phyloP scores from a whole-genome alignment of 1,140 invertebrate genomes.

The Notospermus geniculatus region DNA sequence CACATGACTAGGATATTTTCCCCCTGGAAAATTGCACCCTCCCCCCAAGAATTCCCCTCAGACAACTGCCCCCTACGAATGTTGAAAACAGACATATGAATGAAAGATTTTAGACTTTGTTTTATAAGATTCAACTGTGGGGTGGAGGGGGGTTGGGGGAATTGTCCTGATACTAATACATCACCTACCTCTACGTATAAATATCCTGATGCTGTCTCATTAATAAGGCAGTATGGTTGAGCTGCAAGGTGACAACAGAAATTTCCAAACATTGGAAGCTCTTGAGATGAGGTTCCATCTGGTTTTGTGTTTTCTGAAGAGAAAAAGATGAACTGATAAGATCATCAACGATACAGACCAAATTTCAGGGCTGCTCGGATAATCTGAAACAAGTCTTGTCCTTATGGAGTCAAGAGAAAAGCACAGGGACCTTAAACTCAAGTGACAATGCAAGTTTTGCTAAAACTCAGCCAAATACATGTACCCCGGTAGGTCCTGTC shows the following conservation, averaged over 20 bases:
- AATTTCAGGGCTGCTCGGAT: no score
- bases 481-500: no score
- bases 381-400: no score
- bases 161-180: conserved; percentile 14
- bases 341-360: no score
- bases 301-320: no score
- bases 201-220: conserved; percentile 61
- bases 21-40: background rate
- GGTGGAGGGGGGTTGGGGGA: conserved; percentile 48
- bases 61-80: background rate
- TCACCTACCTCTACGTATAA: conserved; percentile 57
- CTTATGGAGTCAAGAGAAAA: no score
- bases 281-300: conserved; percentile 21
- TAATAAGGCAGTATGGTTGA: conserved; percentile 64
- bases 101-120: background rate
- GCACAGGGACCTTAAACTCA: no score
- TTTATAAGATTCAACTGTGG: conserved; percentile 50
- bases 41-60: background rate
- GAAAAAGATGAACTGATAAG: no score
- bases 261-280: conserved; percentile 70
- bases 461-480: no score
- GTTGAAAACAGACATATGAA: background rate
- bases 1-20: background rate
- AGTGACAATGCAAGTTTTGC: no score
- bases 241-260: conserved; percentile 72